phyloP scores from a whole-genome alignment of 2,113 vertebrate species.

The Dolichallabes microphthalmus region DNA sequence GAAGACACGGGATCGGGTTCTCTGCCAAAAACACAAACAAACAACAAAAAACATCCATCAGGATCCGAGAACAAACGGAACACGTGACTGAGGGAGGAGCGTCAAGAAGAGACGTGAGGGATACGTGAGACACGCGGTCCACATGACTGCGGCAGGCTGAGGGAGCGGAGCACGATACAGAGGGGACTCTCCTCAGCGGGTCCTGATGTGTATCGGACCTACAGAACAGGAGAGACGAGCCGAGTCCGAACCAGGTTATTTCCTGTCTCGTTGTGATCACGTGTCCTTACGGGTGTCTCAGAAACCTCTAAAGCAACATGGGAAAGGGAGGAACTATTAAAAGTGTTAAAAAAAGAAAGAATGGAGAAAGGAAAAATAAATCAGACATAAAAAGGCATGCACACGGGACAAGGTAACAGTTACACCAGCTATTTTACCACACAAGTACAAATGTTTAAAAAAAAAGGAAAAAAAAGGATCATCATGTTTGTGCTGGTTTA shows the following conservation, averaged over 20 bases:
- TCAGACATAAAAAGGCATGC: constrained; percentile 46
- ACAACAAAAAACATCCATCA: neutral
- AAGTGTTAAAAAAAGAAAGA: constrained; percentile 18
- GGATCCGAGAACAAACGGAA: constrained; percentile 21
- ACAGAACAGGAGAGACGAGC: neutral
- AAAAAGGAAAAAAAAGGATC: constrained; percentile 30
- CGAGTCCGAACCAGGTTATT: neutral
- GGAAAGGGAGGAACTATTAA: constrained; percentile 22
- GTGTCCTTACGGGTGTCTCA: neutral
- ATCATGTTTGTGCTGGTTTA: constrained; percentile 41
- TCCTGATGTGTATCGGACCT: constrained; percentile 4
- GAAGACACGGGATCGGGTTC: constrained; percentile 19
- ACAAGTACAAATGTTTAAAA: constrained; percentile 43
- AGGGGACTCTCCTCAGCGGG: neutral
- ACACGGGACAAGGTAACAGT: constrained; percentile 51
- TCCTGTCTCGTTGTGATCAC: neutral
- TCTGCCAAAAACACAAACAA: constrained; percentile 26
- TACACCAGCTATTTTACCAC: constrained; percentile 48
- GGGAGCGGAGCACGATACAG: neutral
- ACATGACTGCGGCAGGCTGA: constrained; percentile 27
- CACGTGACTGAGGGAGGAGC: neutral
- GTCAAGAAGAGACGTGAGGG: constrained; percentile 25
- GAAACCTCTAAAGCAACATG: constrained; percentile 13
- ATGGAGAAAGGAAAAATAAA: constrained; percentile 24
- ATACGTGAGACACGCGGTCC: constrained; percentile 20